A percentile compares a stretch with the other conserved stretches of the same genome.
phyloP scores from a whole-genome alignment of 2,888 invertebrate species.

The Zele albiditarsus region DNA sequence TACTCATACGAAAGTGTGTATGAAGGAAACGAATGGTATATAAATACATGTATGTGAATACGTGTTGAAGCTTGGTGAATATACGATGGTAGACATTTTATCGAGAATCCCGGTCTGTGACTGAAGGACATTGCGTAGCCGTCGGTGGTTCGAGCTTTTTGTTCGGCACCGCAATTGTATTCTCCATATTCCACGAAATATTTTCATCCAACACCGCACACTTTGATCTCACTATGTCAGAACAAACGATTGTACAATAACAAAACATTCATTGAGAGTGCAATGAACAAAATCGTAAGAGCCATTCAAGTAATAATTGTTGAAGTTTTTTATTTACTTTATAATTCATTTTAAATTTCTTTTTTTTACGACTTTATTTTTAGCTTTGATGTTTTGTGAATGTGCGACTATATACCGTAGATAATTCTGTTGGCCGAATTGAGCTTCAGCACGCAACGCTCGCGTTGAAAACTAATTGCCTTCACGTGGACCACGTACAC shows the following conservation, averaged over 20 bases:
- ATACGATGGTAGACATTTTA: not conserved
- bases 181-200: not conserved
- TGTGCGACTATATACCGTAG: constrained; percentile 11
- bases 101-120: not conserved
- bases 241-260: not conserved
- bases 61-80: not conserved
- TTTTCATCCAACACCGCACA: not conserved
- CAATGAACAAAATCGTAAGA: not conserved
- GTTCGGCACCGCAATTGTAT: not conserved
- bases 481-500: constrained; percentile 47
- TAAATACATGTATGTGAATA: not conserved
- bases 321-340: not conserved
- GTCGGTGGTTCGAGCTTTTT: not conserved
- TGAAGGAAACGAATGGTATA: not conserved
- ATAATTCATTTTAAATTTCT: not conserved
- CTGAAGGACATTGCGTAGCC: not conserved
- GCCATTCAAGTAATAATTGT: not conserved
- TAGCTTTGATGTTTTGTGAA: constrained; percentile 9
- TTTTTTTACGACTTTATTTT: not conserved
- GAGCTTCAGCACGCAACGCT: constrained; percentile 44
- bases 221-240: not conserved
- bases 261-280: not conserved
- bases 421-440: constrained; percentile 48
- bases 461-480: constrained; percentile 46
- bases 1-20: not conserved